Percentiles rank a stretch among this genome's conserved stretches.
Conservation (phyloP, 2,113 vertebrate genomes). For the Murina feae region DNA sequence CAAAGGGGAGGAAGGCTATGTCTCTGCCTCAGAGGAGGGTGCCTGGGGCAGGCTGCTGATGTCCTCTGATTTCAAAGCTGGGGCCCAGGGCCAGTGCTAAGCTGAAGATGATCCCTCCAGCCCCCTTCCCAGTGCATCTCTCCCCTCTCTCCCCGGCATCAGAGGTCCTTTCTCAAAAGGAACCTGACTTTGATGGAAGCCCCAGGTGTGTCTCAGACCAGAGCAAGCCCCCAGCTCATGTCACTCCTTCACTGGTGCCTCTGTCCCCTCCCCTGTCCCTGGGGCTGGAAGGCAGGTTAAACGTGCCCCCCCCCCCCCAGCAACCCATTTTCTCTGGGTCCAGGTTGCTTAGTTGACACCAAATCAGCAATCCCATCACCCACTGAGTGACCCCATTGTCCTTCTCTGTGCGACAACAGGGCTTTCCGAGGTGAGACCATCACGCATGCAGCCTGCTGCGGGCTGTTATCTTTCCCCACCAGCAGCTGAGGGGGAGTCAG, state of each 20-base stretch:
- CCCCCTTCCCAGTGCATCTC: not conserved
- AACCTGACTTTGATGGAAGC: not conserved
- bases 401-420: not conserved
- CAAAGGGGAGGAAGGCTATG: not conserved
- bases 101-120: not conserved
- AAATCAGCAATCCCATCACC: not conserved
- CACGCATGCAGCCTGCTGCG: fast-evolving
- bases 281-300: not conserved
- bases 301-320: not conserved
- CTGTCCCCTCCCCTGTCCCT: not conserved
- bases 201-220: not conserved
- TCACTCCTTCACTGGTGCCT: not conserved
- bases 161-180: not conserved
- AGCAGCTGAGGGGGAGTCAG: not conserved
- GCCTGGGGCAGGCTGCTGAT: fast-evolving
- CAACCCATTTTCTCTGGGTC: not conserved
- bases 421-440: not conserved
- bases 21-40: not conserved
- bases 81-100: not conserved
- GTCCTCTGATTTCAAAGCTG: not conserved
- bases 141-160: not conserved
- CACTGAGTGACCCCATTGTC: not conserved
- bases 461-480: not conserved
- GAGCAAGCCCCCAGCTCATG: too few species aligned
- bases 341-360: not conserved